Evolutionary conservation across 2,113 vertebrate genomes (phyloP).

Genomic region (Grammomys dolichurus): DNA sequence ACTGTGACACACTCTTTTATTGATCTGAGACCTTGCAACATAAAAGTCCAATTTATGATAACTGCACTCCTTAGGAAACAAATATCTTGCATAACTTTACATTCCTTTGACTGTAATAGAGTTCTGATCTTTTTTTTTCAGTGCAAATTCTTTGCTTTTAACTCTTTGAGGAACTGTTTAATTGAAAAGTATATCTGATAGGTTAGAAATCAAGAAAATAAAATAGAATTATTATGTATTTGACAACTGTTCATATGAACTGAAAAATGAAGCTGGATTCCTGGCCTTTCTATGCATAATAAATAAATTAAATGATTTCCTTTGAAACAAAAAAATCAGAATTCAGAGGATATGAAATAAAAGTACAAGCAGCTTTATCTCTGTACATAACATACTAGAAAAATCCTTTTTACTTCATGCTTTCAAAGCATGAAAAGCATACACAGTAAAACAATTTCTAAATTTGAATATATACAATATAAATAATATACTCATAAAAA

Average conservation of each 20-base stretch:
- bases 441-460: not conserved
- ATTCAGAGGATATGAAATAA: not conserved
- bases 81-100: conserved; percentile 47
- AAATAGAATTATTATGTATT: not conserved
- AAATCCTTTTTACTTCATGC: not conserved
- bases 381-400: not conserved
- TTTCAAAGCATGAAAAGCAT: not conserved
- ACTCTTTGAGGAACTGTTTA: not conserved
- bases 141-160: not conserved
- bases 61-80: not conserved
- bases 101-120: not conserved
- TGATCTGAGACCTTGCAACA: conserved; percentile 61
- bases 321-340: conserved; percentile 24
- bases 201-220: conserved; percentile 6
- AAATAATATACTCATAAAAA: not conserved
- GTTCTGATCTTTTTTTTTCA: conserved; percentile 30
- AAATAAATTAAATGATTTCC: conserved; percentile 40
- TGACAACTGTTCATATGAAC: not conserved
- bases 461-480: conserved; percentile 26
- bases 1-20: conserved; percentile 42
- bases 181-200: conserved; percentile 21
- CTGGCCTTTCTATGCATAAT: not conserved
- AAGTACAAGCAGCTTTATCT: not conserved
- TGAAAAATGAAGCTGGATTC: not conserved
- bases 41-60: conserved; percentile 53